phyloP scores from a whole-genome alignment of 2,113 vertebrate genomes.

The Antechinus flavipes region DNA sequence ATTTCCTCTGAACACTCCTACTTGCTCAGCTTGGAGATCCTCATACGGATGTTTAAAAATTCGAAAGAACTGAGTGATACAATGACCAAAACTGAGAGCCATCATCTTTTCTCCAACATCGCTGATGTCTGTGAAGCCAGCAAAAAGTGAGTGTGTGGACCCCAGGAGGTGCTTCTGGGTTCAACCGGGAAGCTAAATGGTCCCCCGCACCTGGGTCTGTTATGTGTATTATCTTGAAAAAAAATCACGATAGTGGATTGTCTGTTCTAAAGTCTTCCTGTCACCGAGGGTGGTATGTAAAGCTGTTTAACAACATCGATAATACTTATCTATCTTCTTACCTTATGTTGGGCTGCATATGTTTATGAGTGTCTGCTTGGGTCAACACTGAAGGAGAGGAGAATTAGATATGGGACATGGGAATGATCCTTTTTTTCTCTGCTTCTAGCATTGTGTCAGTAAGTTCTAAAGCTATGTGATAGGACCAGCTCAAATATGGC shows the following conservation, averaged over 20 bases:
- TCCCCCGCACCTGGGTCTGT: background rate
- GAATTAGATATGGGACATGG: background rate
- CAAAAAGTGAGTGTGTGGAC: conserved; percentile 89
- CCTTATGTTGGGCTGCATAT: background rate
- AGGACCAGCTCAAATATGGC: background rate
- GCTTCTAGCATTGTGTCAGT: background rate
- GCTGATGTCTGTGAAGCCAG: conserved; percentile 94
- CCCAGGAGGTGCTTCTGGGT: background rate
- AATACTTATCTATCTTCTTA: background rate
- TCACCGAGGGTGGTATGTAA: background rate
- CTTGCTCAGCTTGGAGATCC: conserved; percentile 95
- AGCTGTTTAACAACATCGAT: background rate
- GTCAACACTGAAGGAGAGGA: background rate
- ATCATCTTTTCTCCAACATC: conserved; percentile 99
- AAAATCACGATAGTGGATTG: background rate
- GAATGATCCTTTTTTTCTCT: background rate
- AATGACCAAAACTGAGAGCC: conserved; percentile 97
- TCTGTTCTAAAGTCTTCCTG: background rate
- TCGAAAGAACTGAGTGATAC: conserved; percentile 92
- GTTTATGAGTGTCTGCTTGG: background rate
- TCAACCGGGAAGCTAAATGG: background rate
- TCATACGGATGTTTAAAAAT: conserved; percentile 97
- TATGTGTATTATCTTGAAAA: background rate
- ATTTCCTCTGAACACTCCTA: conserved; percentile 99
- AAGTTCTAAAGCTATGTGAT: background rate